Evolutionary conservation across 1,140 invertebrate genomes (phyloP).

Genomic region (Penaeus vannamei): DNA sequence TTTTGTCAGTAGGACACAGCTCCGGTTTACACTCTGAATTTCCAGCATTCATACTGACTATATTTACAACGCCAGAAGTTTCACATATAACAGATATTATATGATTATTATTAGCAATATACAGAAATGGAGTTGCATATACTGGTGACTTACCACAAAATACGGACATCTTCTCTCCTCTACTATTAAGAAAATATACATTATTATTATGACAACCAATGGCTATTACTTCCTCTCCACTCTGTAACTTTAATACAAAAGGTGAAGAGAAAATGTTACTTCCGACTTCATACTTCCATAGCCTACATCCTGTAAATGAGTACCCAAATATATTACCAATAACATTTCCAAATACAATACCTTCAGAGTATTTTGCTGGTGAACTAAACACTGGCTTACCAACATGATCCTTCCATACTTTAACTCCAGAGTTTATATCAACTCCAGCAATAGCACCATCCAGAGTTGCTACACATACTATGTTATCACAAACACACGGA

Average conservation of each 20-base stretch:
- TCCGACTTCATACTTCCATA: slow-evolving; percentile 43
- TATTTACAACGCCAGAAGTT: slow-evolving; percentile 36
- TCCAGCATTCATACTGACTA: slow-evolving; percentile 8
- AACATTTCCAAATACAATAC: slow-evolving; percentile 51
- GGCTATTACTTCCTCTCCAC: slow-evolving; percentile 39
- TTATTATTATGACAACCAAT: slow-evolving; percentile 48
- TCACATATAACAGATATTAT: slow-evolving; percentile 50
- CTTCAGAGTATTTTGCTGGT: slow-evolving; percentile 32
- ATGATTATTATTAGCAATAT: neutral
- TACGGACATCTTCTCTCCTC: slow-evolving; percentile 28
- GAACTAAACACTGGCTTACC: slow-evolving; percentile 49
- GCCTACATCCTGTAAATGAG: slow-evolving; percentile 15
- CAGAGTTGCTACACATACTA: slow-evolving; percentile 48
- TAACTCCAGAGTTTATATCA: slow-evolving; percentile 25
- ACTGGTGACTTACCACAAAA: slow-evolving; percentile 35
- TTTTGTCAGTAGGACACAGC: neutral
- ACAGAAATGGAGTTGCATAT: slow-evolving; percentile 56
- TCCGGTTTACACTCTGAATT: neutral
- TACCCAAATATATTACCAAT: slow-evolving; percentile 35
- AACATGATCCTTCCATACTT: slow-evolving; percentile 21
- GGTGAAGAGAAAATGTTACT: slow-evolving; percentile 51
- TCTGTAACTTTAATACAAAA: slow-evolving; percentile 23
- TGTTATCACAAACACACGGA: slow-evolving; percentile 23
- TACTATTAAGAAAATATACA: slow-evolving; percentile 50
- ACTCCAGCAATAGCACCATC: slow-evolving; percentile 50